phyloP scores from a whole-genome alignment of 2,113 vertebrate species.

The Macquaria ambigua region DNA sequence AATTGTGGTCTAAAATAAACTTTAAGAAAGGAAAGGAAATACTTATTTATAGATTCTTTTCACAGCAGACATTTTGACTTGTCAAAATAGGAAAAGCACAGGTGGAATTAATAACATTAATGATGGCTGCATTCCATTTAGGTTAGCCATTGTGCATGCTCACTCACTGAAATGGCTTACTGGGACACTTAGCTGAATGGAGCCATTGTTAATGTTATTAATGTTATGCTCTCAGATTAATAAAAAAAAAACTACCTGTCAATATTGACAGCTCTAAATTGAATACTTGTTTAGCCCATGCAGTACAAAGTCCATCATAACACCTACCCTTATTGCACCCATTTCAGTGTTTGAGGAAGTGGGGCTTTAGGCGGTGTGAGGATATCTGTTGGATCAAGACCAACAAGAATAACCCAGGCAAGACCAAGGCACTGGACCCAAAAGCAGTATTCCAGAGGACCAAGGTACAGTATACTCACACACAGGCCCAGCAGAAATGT shows the following conservation, averaged over 20 bases:
- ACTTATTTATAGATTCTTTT: too few relatives aligned
- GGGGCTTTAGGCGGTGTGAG: constrained; percentile 98
- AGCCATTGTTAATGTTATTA: too few relatives aligned
- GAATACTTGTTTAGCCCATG: neutral
- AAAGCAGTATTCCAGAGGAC: constrained; percentile 99
- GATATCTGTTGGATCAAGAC: constrained; percentile 99
- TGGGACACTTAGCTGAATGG: too few relatives aligned
- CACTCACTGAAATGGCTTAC: too few relatives aligned
- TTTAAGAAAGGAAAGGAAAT: neutral
- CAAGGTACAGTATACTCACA: constrained; percentile 86
- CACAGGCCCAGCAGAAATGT: neutral
- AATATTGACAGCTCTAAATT: neutral
- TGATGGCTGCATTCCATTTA: too few relatives aligned
- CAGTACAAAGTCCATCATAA: neutral
- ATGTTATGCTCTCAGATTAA: neutral
- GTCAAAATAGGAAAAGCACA: too few relatives aligned
- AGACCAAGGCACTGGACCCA: constrained; percentile 96
- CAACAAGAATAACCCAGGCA: constrained; percentile 98
- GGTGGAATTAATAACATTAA: too few relatives aligned
- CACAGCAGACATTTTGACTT: too few relatives aligned
- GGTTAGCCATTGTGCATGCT: too few relatives aligned
- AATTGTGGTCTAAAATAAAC: neutral
- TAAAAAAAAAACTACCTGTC: neutral
- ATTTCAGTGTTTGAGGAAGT: constrained; percentile 91
- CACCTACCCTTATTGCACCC: neutral